phyloP scores from a whole-genome alignment of 2,888 invertebrate genomes.

The Cartodere bifasciata region DNA sequence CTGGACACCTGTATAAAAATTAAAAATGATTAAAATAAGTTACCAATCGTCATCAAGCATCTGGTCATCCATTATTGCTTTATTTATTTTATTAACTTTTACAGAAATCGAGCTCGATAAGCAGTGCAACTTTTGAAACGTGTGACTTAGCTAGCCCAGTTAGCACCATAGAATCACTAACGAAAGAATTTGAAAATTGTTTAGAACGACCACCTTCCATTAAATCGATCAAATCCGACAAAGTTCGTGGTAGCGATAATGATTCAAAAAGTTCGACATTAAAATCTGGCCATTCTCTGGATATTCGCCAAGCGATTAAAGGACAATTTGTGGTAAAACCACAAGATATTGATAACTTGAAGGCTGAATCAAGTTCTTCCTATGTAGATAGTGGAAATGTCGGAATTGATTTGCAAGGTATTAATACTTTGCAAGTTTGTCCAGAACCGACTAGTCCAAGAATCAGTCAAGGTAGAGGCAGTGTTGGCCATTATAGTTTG shows the following conservation, averaged over 20 bases:
- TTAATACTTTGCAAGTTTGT: slow-evolving; percentile 2
- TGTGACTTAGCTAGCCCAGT: slow-evolving; percentile 56
- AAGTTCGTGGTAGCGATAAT: slow-evolving; percentile 10
- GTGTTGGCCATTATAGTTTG: slow-evolving; percentile 33
- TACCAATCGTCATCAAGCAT: no score
- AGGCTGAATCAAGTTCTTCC: slow-evolving; percentile 41
- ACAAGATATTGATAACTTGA: slow-evolving; percentile 53
- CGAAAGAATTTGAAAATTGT: slow-evolving; percentile 73
- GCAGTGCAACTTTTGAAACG: slow-evolving; percentile 19
- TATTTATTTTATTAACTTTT: slow-evolving; percentile 15
- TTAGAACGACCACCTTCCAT: slow-evolving; percentile 39
- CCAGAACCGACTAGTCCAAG: slow-evolving; percentile 25
- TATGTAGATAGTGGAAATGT: slow-evolving; percentile 4
- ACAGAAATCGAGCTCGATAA: slow-evolving; percentile 27
- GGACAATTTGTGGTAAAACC: slow-evolving; percentile 51
- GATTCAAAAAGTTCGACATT: slow-evolving; percentile 21
- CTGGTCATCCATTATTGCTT: no score
- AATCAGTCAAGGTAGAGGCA: slow-evolving; percentile 38
- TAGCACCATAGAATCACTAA: slow-evolving; percentile 65
- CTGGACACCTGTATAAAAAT: no score
- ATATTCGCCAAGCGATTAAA: slow-evolving; percentile 30
- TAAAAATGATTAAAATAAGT: no score
- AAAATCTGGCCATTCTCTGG: slow-evolving; percentile 27
- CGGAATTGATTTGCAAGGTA: slow-evolving; percentile 2
- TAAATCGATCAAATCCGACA: slow-evolving; percentile 13